These are phyloP conservation scores for Lasioglossum lativentre DNA, from an alignment of 2,888 invertebrate genomes.

Conservation along the genomic window DNA sequence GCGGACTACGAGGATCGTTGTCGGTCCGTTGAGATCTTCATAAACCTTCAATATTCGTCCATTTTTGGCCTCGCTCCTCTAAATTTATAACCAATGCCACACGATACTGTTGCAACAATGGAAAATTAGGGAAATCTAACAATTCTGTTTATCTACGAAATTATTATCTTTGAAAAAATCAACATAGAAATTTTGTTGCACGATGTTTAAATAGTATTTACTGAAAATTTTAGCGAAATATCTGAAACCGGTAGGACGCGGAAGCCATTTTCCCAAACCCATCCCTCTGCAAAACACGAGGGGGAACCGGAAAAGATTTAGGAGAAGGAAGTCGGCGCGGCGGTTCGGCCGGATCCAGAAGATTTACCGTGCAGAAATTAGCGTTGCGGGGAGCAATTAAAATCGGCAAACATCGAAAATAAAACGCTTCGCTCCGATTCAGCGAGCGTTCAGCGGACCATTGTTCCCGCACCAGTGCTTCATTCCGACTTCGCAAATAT, in stretches of 20 bases:
- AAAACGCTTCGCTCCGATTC: constrained; percentile 31
- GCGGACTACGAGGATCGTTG: neutral
- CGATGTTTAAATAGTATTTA: neutral
- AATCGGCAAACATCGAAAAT: constrained; percentile 23
- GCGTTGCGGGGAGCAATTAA: constrained; percentile 9
- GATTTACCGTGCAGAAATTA: neutral
- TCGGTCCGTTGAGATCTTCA: neutral
- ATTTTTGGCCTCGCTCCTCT: too few species aligned
- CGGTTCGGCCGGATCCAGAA: neutral
- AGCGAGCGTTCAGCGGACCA: constrained; percentile 19
- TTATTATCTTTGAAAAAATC: too few species aligned
- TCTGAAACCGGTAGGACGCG: neutral
- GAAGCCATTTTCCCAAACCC: neutral
- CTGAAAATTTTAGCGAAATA: neutral
- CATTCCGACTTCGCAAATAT: constrained; percentile 41
- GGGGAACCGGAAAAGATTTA: neutral
- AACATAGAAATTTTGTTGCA: neutral
- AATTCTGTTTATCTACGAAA: too few species aligned
- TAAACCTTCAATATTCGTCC: neutral
- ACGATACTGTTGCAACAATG: too few species aligned
- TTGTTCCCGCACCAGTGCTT: constrained; percentile 31
- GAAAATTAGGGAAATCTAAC: too few species aligned
- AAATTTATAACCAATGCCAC: neutral
- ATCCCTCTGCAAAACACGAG: neutral
- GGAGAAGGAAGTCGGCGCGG: neutral